Conservation (phyloP, 2,113 vertebrate species). For the Natator depressus region DNA sequence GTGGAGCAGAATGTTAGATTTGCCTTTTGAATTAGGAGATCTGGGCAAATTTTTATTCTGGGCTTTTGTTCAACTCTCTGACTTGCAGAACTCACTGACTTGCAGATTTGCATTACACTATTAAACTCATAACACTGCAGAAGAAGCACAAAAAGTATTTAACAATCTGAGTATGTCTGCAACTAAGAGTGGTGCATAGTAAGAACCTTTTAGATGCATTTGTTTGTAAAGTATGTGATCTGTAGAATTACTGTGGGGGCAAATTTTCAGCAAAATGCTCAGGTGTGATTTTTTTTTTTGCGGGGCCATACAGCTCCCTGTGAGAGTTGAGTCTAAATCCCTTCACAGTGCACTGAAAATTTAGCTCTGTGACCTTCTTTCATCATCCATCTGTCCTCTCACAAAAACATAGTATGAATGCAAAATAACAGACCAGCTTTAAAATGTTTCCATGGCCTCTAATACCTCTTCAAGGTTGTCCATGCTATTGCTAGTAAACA, state of each 20-base stretch:
- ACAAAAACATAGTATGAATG: not conserved
- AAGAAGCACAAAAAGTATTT: not conserved
- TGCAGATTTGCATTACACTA: conserved; percentile 43
- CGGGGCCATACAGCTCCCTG: not conserved
- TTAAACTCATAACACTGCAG: conserved; percentile 28
- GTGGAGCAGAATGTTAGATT: not conserved
- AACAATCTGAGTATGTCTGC: not conserved
- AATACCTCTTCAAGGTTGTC: not conserved
- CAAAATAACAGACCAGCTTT: not conserved
- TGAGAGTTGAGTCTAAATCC: not conserved
- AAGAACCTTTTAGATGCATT: not conserved
- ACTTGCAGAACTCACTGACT: conserved; percentile 15
- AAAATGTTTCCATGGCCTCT: not conserved
- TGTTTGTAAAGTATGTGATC: not conserved
- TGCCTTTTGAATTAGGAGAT: conserved; percentile 6
- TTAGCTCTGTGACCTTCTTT: not conserved
- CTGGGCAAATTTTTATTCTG: conserved; percentile 27
- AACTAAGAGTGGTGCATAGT: not conserved
- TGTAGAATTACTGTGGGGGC: not conserved
- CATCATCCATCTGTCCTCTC: not conserved
- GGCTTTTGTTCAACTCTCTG: conserved; percentile 3
- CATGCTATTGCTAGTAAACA: not conserved
- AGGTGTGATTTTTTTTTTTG: not conserved
- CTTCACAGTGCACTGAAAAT: not conserved
- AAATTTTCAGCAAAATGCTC: not conserved